phyloP scores from a whole-genome alignment of 2,797 vertebrate genomes.

The Hemibagrus guttatus region DNA sequence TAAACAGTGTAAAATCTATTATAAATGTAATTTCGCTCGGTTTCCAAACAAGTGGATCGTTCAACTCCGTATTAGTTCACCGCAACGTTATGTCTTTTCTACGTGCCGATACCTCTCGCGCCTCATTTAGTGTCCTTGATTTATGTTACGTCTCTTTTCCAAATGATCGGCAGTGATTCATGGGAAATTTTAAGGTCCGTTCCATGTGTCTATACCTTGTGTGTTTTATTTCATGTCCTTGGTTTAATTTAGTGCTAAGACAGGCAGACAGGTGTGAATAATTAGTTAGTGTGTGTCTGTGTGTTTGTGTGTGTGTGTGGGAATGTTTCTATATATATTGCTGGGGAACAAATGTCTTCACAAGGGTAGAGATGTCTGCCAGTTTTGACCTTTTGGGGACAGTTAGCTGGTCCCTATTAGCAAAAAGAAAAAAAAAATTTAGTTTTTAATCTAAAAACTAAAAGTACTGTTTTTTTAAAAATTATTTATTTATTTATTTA shows the following conservation, averaged over 20 bases:
- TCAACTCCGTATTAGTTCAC: neutral
- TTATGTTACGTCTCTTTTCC: slow-evolving; percentile 2
- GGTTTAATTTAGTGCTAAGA: slow-evolving; percentile 46
- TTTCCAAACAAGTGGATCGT: neutral
- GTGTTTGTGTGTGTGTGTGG: slow-evolving; percentile 15
- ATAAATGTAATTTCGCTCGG: neutral
- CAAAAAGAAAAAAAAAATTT: no score
- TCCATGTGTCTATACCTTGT: slow-evolving; percentile 11
- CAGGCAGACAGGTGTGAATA: slow-evolving; percentile 42
- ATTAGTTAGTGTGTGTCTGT: slow-evolving; percentile 35
- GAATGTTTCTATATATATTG: neutral
- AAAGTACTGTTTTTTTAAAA: no score
- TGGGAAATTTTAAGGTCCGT: slow-evolving; percentile 17
- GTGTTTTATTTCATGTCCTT: slow-evolving; percentile 14
- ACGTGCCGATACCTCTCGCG: neutral
- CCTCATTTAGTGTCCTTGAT: neutral
- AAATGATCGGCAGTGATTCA: slow-evolving; percentile 1
- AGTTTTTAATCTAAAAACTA: no score
- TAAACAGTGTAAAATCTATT: neutral
- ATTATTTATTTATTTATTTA: no score
- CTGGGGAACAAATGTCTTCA: neutral
- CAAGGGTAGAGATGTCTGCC: neutral
- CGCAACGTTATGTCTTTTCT: neutral
- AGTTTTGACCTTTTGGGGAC: neutral
- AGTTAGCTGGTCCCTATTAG: neutral